Conservation (phyloP, 1,140 invertebrate genomes). For the Calycopis cecrops region DNA sequence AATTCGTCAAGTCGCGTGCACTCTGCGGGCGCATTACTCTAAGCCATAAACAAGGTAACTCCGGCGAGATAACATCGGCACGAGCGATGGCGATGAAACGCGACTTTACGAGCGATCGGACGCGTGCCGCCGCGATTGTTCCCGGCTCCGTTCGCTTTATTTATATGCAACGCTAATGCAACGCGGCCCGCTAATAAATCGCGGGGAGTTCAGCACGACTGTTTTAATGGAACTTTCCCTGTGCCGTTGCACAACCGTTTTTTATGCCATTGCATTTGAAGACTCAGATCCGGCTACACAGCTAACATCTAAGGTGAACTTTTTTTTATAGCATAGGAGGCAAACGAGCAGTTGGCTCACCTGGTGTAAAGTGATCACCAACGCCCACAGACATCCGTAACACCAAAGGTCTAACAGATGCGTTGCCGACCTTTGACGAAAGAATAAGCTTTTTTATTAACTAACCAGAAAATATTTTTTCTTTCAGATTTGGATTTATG, state of each 20-base stretch:
- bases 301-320: no score
- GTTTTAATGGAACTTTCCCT: constrained; percentile 17
- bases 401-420: no score
- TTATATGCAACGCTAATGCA: constrained; percentile 33
- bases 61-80: constrained; percentile 35
- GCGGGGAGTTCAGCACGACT: constrained; percentile 22
- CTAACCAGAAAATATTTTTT: no score
- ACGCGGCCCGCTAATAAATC: constrained; percentile 27
- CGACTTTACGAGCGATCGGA: constrained; percentile 40
- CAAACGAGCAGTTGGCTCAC: no score
- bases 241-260: constrained; percentile 6
- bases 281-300: background rate
- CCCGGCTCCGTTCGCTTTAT: constrained; percentile 34
- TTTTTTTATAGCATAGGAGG: no score
- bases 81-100: constrained; percentile 44
- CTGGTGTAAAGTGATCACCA: no score
- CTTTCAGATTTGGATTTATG: no score
- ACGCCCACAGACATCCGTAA: no score
- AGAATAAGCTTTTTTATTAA: no score
- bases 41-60: constrained; percentile 30
- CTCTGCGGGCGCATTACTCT: constrained; percentile 18
- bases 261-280: background rate
- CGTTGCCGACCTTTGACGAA: no score
- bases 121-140: constrained; percentile 35
- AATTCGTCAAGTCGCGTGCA: constrained; percentile 5